Conservation (phyloP, 2,113 vertebrate genomes). For the Oenanthe oenanthe region DNA sequence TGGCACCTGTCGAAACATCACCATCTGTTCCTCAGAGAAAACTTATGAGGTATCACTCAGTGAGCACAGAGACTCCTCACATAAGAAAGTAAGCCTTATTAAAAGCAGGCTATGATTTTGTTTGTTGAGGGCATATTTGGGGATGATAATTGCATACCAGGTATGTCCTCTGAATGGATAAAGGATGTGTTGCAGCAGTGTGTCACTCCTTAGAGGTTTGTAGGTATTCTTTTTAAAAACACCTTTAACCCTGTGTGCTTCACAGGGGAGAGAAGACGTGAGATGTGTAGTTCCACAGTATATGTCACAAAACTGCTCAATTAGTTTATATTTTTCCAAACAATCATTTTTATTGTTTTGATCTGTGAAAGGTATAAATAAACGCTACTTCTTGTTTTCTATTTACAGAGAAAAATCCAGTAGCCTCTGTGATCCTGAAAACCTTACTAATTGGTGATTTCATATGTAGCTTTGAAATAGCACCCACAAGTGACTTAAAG, state of each 20-base stretch:
- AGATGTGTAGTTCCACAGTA: not conserved
- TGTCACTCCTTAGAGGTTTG: not conserved
- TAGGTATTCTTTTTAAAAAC: not conserved
- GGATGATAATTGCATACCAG: not conserved
- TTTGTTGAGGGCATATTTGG: constrained; percentile 12
- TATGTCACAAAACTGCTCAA: not conserved
- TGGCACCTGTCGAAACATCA: constrained; percentile 60
- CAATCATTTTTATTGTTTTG: not conserved
- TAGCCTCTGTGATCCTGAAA: not conserved
- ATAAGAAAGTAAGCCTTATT: constrained; percentile 85
- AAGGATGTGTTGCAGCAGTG: not conserved
- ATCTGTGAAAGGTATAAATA: not conserved
- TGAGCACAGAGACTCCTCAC: constrained; percentile 94
- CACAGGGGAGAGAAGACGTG: not conserved
- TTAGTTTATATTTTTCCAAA: not conserved
- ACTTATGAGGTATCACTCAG: constrained; percentile 94
- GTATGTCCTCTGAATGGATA: constrained; percentile 7
- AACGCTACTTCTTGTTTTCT: not conserved
- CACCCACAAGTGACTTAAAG: not conserved
- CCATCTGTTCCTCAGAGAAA: constrained; percentile 84
- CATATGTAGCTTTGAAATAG: not conserved
- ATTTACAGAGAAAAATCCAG: not conserved
- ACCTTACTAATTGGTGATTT: not conserved
- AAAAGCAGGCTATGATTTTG: constrained; percentile 26
- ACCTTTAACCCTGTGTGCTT: not conserved